phyloP scores from a whole-genome alignment of 2,113 vertebrate genomes.

The Scomber scombrus region DNA sequence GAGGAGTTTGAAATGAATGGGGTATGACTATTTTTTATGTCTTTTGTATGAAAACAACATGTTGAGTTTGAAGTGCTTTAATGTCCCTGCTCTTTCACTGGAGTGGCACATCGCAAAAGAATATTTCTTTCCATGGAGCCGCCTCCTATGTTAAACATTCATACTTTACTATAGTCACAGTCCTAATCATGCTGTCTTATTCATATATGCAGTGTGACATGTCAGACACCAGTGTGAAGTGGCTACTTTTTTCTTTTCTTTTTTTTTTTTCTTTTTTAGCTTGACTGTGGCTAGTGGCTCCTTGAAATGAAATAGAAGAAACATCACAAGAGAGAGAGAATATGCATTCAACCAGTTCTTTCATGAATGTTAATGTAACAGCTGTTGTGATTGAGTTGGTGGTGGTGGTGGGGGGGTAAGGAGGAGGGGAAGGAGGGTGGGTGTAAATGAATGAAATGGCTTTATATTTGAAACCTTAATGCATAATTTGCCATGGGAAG shows the following conservation, averaged over 20 bases:
- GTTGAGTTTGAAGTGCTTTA: background rate
- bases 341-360: constrained; percentile 13
- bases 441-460: constrained; percentile 38
- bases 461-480: constrained; percentile 37
- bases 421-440: too few relatives aligned
- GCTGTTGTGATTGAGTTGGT: constrained; percentile 19
- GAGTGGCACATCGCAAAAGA: constrained; percentile 10
- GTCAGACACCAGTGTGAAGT: constrained; percentile 37
- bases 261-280: background rate
- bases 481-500: constrained; percentile 25
- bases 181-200: constrained; percentile 20
- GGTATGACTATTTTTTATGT: background rate
- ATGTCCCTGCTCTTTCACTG: background rate
- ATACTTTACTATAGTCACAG: constrained; percentile 5
- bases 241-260: constrained; percentile 15
- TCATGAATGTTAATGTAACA: constrained; percentile 52
- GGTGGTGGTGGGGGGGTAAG: too few relatives aligned
- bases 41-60: background rate
- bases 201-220: constrained; percentile 30
- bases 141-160: background rate
- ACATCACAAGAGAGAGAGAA: constrained; percentile 24
- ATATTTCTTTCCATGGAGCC: background rate
- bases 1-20: background rate
- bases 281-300: background rate
- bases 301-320: constrained; percentile 41